These are phyloP conservation scores for Iselma pallidipennis DNA, from an alignment of 2,888 invertebrate species.

Conservation along the genomic window DNA sequence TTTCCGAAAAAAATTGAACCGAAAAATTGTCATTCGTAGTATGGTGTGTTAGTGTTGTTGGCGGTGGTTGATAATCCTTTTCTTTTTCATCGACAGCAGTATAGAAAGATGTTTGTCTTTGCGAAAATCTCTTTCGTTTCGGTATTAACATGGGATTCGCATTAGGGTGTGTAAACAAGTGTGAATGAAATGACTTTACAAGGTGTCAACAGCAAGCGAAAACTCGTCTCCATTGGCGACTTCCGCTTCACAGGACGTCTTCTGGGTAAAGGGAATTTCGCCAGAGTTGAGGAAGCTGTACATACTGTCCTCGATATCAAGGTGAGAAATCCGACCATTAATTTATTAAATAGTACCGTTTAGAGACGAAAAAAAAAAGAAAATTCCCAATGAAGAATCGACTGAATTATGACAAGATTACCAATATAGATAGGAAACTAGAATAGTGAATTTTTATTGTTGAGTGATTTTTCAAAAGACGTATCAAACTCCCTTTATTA, in stretches of 20 bases:
- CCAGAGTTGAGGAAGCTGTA: slow-evolving; percentile 73
- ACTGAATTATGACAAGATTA: background rate
- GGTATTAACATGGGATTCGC: slow-evolving; percentile 39
- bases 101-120: slow-evolving; percentile 37
- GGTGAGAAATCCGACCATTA: slow-evolving; percentile 58
- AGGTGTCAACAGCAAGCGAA: slow-evolving; percentile 57
- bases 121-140: slow-evolving; percentile 24
- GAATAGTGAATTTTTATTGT: too few species aligned
- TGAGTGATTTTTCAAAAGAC: background rate
- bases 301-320: slow-evolving; percentile 70
- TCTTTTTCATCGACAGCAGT: background rate
- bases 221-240: slow-evolving; percentile 67
- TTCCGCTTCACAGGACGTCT: slow-evolving; percentile 66
- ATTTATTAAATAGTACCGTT: too few species aligned
- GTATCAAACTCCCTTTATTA: background rate
- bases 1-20: background rate
- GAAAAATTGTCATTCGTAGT: slow-evolving; percentile 1
- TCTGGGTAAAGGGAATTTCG: slow-evolving; percentile 77
- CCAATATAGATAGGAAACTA: background rate
- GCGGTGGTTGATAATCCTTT: background rate
- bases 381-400: too few species aligned
- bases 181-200: slow-evolving; percentile 42
- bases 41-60: background rate
- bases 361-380: background rate
- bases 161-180: slow-evolving; percentile 39